Conservation (phyloP, 92 coral and sea anemone species). For the Blastomussa wellsi region DNA sequence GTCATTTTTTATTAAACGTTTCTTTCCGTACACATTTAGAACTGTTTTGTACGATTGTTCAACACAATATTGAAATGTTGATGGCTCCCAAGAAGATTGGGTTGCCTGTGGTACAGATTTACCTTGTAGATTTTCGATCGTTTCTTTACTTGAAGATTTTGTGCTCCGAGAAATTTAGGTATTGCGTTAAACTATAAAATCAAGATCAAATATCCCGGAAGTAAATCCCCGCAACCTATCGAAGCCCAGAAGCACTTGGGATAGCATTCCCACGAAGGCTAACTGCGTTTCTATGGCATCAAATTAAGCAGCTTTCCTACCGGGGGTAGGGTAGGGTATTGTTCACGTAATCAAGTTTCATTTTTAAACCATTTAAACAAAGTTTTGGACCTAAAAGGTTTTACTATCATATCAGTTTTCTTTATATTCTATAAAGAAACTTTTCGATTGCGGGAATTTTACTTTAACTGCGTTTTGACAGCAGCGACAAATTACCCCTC, state of each 20-base stretch:
- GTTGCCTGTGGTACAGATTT: too few relatives aligned
- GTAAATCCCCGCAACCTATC: not conserved
- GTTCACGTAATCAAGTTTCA: not conserved
- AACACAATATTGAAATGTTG: too few relatives aligned
- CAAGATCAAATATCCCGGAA: too few relatives aligned
- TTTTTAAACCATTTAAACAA: not conserved
- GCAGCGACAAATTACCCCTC: conserved; percentile 7
- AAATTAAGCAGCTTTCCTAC: not conserved
- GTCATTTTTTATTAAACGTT: too few relatives aligned
- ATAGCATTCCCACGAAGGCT: conserved; percentile 6
- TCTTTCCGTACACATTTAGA: too few relatives aligned
- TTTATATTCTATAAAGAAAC: not conserved
- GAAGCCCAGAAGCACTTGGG: conserved; percentile 5
- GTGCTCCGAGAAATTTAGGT: too few relatives aligned
- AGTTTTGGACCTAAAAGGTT: not conserved
- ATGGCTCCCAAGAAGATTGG: too few relatives aligned
- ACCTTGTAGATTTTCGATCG: too few relatives aligned
- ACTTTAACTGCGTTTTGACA: not conserved
- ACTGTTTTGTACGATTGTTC: too few relatives aligned
- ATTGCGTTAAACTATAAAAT: too few relatives aligned
- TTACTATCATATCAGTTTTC: not conserved
- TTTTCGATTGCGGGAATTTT: not conserved
- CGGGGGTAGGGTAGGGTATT: conserved; percentile 4
- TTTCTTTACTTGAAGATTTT: too few relatives aligned
- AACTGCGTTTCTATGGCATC: conserved; percentile 23